phyloP scores from a whole-genome alignment of 2,113 vertebrate genomes.

The Nettapus auritus region DNA sequence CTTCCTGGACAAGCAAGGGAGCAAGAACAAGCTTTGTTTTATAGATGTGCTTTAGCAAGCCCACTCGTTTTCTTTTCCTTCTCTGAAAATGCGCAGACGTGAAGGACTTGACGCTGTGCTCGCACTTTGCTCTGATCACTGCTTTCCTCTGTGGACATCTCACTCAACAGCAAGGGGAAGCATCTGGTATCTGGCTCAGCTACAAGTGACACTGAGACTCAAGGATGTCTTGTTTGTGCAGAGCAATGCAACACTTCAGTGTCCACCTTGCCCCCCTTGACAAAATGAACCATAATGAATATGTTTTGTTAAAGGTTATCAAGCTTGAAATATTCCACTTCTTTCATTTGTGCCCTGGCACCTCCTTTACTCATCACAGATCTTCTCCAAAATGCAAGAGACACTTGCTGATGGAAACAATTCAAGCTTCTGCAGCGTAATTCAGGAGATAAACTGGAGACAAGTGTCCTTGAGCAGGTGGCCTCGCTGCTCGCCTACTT shows the following conservation, averaged over 20 bases:
- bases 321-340: not conserved
- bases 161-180: not conserved
- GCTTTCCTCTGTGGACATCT: too few species aligned
- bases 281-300: not conserved
- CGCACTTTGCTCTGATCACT: rapidly evolving
- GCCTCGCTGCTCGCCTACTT: not conserved
- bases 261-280: not conserved
- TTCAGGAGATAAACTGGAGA: not conserved
- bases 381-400: rapidly evolving
- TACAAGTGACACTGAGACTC: not conserved
- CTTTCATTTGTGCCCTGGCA: not conserved
- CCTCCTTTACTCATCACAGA: not conserved
- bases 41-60: not conserved
- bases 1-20: not conserved
- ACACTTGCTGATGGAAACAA: not conserved
- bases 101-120: not conserved
- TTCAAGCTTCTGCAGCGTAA: not conserved
- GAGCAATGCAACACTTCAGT: not conserved
- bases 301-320: not conserved
- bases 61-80: not conserved
- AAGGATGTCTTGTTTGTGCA: not conserved
- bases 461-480: not conserved
- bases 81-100: not conserved
- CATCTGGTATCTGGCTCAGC: rapidly evolving
- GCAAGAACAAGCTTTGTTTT: not conserved